These are phyloP conservation scores for Crocodylus rhombifer DNA, from an alignment of 2,797 vertebrate species.

Conservation along the genomic window DNA sequence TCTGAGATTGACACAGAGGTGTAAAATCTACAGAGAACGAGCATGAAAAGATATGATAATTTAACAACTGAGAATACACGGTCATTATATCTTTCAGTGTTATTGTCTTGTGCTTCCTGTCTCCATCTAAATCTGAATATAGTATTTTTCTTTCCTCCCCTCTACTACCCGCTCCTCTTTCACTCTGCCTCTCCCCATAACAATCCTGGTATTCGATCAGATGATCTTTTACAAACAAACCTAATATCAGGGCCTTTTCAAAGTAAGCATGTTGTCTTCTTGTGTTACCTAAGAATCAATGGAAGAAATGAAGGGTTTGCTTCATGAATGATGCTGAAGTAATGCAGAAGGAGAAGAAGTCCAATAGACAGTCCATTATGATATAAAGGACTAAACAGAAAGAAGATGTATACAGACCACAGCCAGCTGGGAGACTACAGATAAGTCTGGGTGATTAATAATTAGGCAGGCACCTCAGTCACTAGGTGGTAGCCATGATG, in stretches of 20 bases:
- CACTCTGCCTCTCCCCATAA: neutral
- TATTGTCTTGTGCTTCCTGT: neutral
- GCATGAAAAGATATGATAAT: neutral
- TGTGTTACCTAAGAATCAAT: neutral
- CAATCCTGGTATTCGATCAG: neutral
- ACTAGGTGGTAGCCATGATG: rapidly evolving
- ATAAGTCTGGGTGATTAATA: neutral
- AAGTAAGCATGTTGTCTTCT: neutral
- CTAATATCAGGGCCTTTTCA: neutral
- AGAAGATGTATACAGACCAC: neutral
- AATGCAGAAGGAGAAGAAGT: neutral
- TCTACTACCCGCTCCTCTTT: neutral
- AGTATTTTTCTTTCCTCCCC: neutral
- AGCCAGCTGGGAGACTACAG: neutral
- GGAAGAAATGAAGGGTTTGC: neutral
- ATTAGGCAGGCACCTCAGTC: neutral
- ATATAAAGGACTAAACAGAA: neutral
- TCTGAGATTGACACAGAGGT: neutral
- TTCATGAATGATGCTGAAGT: neutral
- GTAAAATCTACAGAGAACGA: neutral
- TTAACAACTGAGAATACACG: neutral
- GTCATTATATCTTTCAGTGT: neutral
- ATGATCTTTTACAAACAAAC: neutral
- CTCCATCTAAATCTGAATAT: neutral
- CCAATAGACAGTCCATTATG: neutral